phyloP scores from a whole-genome alignment of 2,797 vertebrate genomes.

The Xenopus petersii region DNA sequence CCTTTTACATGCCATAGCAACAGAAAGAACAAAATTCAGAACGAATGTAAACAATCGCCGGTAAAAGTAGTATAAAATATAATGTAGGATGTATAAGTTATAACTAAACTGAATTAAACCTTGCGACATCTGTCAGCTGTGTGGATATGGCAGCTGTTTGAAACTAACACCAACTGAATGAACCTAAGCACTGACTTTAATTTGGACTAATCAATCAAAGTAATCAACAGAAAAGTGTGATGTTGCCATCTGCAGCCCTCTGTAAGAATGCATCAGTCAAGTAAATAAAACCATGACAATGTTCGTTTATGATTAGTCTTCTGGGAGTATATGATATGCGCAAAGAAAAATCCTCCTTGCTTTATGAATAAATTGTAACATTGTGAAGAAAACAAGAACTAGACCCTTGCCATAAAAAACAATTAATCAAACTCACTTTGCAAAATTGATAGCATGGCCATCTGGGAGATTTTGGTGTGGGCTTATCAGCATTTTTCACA shows the following conservation, averaged over 20 bases:
- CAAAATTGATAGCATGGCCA: conserved; percentile 28
- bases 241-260: conserved; percentile 42
- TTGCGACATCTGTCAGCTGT: conserved; percentile 45
- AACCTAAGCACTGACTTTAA: conserved; percentile 45
- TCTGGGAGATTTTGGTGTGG: conserved; percentile 17
- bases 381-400: conserved; percentile 40
- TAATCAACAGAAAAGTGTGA: conserved; percentile 41
- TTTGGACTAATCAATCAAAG: conserved; percentile 47
- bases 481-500: conserved; percentile 37
- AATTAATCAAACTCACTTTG: conserved; percentile 45
- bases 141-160: conserved; percentile 35
- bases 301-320: conserved; percentile 45
- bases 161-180: conserved; percentile 40
- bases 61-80: conserved; percentile 17
- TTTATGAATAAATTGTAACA: conserved; percentile 44
- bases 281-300: conserved; percentile 48
- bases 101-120: conserved; percentile 37
- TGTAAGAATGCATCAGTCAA: conserved; percentile 41
- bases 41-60: background rate
- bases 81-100: conserved; percentile 20
- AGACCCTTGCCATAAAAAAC: conserved; percentile 41
- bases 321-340: conserved; percentile 26
- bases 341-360: conserved; percentile 32
- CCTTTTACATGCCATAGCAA: too few species aligned
- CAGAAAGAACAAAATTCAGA: background rate